Base-by-base conservation (phyloP, 2,888 invertebrate species). In the Dolichopus griseipennis region DNA sequence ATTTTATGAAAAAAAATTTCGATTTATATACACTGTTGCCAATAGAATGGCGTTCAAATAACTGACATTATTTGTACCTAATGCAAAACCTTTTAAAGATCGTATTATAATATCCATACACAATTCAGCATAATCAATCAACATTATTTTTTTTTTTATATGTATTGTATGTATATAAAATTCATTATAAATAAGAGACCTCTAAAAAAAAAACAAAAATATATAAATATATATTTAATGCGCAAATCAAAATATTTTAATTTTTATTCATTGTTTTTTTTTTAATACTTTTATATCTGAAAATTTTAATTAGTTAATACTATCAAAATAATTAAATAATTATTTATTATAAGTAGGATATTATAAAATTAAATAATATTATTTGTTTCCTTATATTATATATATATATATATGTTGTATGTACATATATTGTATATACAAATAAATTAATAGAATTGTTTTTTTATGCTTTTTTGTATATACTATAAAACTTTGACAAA, bases 171-270 rank as follows among this genome's bases (percentile, higher is more conserved):
- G 18, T 7, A 52, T 52, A 52, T 4, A 52, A 3, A n/a, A 4
- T 1, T 41, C 12, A 6, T 12, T 18, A 52, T 7, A 52, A 52
- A 52, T 52, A 52, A 27, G 27, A 27, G 27, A 27, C 27, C 27
- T 27, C 27, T 27, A 27, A 27, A 27, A 27, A 10, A 43, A 43
- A 43, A 43, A 43, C 15, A 43, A 43, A 43, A 43, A 15, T 10
- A 43, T 43, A 43, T 9, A 15, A 43, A 43, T 9, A 15, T 3
- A 52, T 18, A 52, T 52, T 15, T 52, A 52, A 15, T 52, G 52
- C 52, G 52, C 52, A 52, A 52, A 52, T 52, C 52, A 52, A 52
- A 52, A 52, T n/a, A 52, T 52, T 52, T 18, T 52, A 52, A 52
- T 52, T 52, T 52, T 9, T 12, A 15, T 52, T 2, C 52, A 18